Conservation (phyloP, 2,888 invertebrate species). For the Leptopilina syphax region DNA sequence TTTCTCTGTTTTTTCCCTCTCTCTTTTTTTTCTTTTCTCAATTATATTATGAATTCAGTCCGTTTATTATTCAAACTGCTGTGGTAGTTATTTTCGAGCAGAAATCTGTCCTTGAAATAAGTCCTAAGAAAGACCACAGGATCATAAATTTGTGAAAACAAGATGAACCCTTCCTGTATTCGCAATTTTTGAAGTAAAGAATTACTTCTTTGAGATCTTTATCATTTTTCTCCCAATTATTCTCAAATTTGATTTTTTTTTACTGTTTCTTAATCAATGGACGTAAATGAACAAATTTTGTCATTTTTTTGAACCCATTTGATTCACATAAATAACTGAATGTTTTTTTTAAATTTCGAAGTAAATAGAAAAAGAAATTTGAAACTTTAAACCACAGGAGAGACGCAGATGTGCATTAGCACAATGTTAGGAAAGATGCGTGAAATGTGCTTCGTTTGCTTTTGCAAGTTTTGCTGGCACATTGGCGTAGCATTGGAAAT, state of each 20-base stretch:
- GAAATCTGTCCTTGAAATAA: no score
- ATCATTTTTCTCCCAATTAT: no score
- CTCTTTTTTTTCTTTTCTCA: no score
- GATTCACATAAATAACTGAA: neutral
- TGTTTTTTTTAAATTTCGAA: neutral
- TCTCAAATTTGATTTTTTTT: neutral
- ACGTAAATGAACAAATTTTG: neutral
- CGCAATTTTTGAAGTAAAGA: no score
- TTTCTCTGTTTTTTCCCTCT: no score
- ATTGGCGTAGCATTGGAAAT: constrained; percentile 14
- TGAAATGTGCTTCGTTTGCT: constrained; percentile 23
- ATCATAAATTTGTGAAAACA: no score
- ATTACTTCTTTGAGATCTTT: no score
- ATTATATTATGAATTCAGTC: no score
- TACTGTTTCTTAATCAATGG: neutral
- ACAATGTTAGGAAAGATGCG: neutral
- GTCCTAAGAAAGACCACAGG: no score
- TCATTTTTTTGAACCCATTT: constrained; percentile 9
- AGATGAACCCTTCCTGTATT: no score
- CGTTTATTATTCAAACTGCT: no score
- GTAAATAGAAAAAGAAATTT: neutral
- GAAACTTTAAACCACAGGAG: neutral
- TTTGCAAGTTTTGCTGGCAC: neutral
- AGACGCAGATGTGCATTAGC: constrained; percentile 37
- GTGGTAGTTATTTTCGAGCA: no score